Evolutionary conservation across 2,797 vertebrate species (phyloP).

Genomic region (Bradypodion ventrale): DNA sequence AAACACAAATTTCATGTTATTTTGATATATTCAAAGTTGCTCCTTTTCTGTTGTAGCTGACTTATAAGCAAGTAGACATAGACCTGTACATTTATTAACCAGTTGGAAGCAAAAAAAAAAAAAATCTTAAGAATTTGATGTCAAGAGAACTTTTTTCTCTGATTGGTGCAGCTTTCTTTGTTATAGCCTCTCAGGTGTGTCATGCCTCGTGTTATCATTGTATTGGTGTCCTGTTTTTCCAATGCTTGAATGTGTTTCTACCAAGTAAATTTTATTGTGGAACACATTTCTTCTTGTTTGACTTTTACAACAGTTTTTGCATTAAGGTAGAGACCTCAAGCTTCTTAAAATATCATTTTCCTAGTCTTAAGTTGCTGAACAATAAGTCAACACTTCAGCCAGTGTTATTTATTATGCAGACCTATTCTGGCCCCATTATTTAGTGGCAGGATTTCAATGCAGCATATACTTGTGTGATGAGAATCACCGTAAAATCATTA

Average conservation of each 20-base stretch:
- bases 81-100: constrained; percentile 75
- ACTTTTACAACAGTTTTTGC: constrained; percentile 39
- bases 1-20: constrained; percentile 68
- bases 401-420: too few species aligned
- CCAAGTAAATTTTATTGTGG: constrained; percentile 66
- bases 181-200: constrained; percentile 41
- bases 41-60: constrained; percentile 56
- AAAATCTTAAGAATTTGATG: constrained; percentile 12
- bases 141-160: constrained; percentile 49
- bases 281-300: constrained; percentile 45
- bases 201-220: constrained; percentile 49
- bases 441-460: constrained; percentile 68
- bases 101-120: constrained; percentile 34
- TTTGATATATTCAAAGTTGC: constrained; percentile 67
- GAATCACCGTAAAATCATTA: background rate
- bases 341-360: constrained; percentile 38
- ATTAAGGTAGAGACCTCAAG: constrained; percentile 61
- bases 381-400: too few species aligned
- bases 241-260: constrained; percentile 44
- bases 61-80: constrained; percentile 60
- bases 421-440: constrained; percentile 66
- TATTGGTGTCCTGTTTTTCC: constrained; percentile 28
- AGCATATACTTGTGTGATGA: constrained; percentile 58
- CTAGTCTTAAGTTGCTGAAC: too few species aligned
- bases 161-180: constrained; percentile 40